Conservation (phyloP, 2,113 vertebrate species). For the Malurus melanocephalus region DNA sequence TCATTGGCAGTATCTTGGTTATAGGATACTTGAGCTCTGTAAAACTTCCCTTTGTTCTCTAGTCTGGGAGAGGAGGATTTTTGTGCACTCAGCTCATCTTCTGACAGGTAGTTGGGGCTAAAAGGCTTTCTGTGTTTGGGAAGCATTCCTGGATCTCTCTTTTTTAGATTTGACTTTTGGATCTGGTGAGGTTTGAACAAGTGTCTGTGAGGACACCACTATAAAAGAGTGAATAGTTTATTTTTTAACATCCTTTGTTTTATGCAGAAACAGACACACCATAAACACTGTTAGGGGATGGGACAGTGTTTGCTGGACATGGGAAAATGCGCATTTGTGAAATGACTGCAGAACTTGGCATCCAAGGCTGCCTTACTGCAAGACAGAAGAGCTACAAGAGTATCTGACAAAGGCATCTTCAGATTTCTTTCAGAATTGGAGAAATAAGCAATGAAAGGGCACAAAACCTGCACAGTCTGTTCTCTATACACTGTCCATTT, state of each 20-base stretch:
- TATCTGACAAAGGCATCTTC: not conserved
- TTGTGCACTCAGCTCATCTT: not conserved
- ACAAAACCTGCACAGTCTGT: not conserved
- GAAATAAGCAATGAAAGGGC: not conserved
- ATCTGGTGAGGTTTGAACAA: not conserved
- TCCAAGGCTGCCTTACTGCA: not conserved
- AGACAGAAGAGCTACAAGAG: not conserved
- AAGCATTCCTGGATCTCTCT: not conserved
- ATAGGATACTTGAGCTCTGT: not conserved
- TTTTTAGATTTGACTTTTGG: not conserved
- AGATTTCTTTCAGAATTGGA: not conserved
- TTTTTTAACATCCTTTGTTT: not conserved
- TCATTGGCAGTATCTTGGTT: not conserved
- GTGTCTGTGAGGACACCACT: not conserved
- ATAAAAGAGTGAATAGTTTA: not conserved
- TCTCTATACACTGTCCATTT: not conserved
- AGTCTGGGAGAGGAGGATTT: not conserved
- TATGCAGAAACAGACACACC: not conserved
- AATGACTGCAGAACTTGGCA: not conserved
- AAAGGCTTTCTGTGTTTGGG: not conserved
- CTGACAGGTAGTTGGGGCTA: not conserved
- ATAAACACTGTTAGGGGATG: not conserved
- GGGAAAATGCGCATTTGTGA: not conserved
- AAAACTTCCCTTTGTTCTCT: not conserved
- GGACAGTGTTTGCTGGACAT: not conserved